Percentiles rank a stretch among this genome's conserved stretches.
These are phyloP conservation scores for Chironex yamaguchii DNA, from an alignment of 30 jellyfish, hydroid and myxozoan species.

Conservation along the genomic window DNA sequence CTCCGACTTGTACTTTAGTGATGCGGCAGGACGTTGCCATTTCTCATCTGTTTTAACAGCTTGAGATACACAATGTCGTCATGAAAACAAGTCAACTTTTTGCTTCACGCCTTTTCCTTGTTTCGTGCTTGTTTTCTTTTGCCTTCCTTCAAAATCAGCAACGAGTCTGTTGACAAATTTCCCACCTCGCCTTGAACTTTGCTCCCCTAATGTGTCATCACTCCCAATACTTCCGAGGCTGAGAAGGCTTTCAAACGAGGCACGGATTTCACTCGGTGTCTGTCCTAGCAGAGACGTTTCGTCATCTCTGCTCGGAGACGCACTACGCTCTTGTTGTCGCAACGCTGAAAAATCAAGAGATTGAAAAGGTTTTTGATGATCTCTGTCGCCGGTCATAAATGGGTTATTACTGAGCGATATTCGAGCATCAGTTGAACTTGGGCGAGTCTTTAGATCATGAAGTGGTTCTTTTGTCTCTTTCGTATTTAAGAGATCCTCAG, in stretches of 20 bases:
- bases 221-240: conserved; percentile 11
- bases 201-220: neutral
- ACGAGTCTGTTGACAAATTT: conserved; percentile 61
- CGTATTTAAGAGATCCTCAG: neutral
- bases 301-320: neutral
- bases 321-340: neutral
- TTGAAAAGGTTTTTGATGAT: neutral
- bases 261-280: conserved; percentile 40
- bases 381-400: neutral
- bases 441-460: neutral
- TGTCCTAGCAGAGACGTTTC: neutral
- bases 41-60: too few species aligned
- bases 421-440: neutral
- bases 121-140: neutral
- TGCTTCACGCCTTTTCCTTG: neutral
- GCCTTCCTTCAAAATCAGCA: conserved; percentile 59
- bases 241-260: conserved; percentile 54
- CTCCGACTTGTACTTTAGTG: too few species aligned
- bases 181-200: conserved; percentile 3
- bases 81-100: conserved; percentile 47
- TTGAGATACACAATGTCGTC: too few species aligned
- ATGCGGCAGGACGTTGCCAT: too few species aligned
- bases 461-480: neutral
- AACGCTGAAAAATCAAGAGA: neutral
- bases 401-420: neutral